Evolutionary conservation across 2,797 vertebrate species (phyloP).

Genomic region (Hippopotamyrus pictus): DNA sequence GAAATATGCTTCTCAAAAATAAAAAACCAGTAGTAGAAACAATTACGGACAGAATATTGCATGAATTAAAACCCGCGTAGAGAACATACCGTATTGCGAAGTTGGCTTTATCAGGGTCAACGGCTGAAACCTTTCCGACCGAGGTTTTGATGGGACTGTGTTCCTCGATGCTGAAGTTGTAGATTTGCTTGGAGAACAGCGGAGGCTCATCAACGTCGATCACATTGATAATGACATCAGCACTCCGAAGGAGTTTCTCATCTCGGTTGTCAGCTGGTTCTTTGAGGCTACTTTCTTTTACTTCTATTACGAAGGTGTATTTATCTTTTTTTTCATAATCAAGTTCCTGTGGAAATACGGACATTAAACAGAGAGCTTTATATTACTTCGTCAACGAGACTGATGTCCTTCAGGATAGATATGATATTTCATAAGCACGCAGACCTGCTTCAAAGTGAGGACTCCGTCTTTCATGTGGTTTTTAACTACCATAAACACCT

Average conservation of each 20-base stretch:
- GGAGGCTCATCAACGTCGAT: conserved; percentile 84
- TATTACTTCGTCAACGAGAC: not conserved
- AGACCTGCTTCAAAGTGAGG: conserved; percentile 77
- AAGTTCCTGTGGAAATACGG: conserved; percentile 59
- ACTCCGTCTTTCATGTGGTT: conserved; percentile 69
- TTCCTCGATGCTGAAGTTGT: conserved; percentile 72
- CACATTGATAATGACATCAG: conserved; percentile 67
- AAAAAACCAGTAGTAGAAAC: not conserved
- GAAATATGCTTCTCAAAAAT: not conserved
- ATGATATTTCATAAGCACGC: conserved; percentile 17
- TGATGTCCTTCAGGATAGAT: conserved; percentile 33
- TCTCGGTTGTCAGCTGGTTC: conserved; percentile 51
- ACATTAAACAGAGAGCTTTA: not conserved
- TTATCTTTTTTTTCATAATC: conserved; percentile 69
- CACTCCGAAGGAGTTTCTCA: conserved; percentile 42
- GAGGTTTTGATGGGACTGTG: conserved; percentile 48
- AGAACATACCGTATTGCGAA: conserved; percentile 64
- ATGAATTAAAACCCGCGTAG: not conserved
- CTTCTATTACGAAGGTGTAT: conserved; percentile 67
- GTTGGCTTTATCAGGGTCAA: conserved; percentile 67
- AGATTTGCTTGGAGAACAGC: conserved; percentile 59
- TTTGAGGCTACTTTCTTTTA: conserved; percentile 63
- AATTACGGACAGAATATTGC: not conserved
- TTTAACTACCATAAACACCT: conserved; percentile 61
- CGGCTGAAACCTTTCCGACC: conserved; percentile 66